Percentiles rank a stretch among this genome's conserved stretches.
Conservation (phyloP, 2,797 vertebrate species). For the Ctenochaetus hawaiiensis region DNA sequence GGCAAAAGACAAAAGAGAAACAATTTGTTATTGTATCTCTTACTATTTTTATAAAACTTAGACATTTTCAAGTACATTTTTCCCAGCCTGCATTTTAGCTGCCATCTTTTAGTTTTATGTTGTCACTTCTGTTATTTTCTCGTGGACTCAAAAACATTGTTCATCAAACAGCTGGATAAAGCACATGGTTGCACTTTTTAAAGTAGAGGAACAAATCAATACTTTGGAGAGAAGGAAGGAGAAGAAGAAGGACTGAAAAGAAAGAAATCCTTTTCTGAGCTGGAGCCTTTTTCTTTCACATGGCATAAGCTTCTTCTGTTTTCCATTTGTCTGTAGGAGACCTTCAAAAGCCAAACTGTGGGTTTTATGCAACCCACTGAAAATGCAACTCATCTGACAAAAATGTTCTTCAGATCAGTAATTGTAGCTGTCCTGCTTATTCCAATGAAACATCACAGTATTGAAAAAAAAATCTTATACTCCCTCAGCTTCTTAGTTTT, state of each 20-base stretch:
- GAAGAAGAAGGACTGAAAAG: too few species aligned
- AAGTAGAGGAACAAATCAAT: conserved; percentile 50
- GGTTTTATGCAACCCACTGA: not conserved
- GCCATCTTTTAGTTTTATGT: too few species aligned
- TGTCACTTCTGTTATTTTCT: conserved; percentile 19
- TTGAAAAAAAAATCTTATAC: not conserved
- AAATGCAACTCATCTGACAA: not conserved
- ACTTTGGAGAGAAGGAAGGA: conserved; percentile 13
- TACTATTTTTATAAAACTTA: too few species aligned
- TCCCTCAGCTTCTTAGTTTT: not conserved
- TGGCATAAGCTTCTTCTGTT: not conserved
- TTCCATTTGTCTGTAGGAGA: conserved; percentile 21
- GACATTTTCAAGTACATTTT: too few species aligned
- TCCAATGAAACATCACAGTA: conserved; percentile 7
- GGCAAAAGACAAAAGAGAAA: too few species aligned
- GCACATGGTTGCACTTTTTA: conserved; percentile 13
- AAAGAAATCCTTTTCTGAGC: not conserved
- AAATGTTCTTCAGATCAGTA: conserved; percentile 16
- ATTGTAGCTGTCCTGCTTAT: not conserved
- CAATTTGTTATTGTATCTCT: too few species aligned
- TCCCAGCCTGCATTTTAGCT: too few species aligned
- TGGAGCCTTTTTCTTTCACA: not conserved
- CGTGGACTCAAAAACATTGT: conserved; percentile 24
- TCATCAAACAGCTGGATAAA: conserved; percentile 32
- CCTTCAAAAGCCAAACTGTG: conserved; percentile 22